Conservation (phyloP, 2,797 vertebrate species). For the Lagorchestes hirsutus region DNA sequence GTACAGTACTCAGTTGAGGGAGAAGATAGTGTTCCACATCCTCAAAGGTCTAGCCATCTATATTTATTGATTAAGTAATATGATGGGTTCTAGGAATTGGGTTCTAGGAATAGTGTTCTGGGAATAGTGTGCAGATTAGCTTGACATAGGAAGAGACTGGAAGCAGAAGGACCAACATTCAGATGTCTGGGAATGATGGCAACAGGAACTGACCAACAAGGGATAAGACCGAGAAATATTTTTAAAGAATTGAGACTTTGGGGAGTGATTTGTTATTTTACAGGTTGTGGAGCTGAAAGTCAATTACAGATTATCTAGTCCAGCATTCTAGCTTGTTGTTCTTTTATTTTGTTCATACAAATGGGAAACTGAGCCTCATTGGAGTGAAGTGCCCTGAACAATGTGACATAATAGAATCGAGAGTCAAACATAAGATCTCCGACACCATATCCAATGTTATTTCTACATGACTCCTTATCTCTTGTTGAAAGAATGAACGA, state of each 20-base stretch:
- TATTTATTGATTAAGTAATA: neutral
- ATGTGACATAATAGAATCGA: neutral
- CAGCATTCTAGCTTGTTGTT: neutral
- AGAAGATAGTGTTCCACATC: neutral
- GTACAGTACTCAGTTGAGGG: neutral
- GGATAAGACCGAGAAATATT: slow-evolving; percentile 7
- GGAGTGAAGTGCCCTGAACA: neutral
- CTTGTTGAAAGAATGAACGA: neutral
- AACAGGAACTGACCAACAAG: neutral
- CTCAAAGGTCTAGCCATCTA: neutral
- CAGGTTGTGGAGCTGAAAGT: slow-evolving; percentile 26
- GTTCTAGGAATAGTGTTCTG: neutral
- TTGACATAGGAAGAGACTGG: neutral
- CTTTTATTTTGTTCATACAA: neutral
- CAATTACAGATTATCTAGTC: slow-evolving; percentile 20
- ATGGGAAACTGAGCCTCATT: neutral
- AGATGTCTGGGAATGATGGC: neutral
- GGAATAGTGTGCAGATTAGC: neutral
- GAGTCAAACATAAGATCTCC: neutral
- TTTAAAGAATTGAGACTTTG: neutral
- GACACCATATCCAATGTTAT: neutral
- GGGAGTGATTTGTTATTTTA: slow-evolving; percentile 15
- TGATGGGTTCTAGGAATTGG: neutral
- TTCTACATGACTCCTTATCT: neutral
- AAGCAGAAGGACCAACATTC: neutral